These are phyloP conservation scores for Varecia variegata DNA, from an alignment of 2,797 vertebrate genomes.

Conservation along the genomic window DNA sequence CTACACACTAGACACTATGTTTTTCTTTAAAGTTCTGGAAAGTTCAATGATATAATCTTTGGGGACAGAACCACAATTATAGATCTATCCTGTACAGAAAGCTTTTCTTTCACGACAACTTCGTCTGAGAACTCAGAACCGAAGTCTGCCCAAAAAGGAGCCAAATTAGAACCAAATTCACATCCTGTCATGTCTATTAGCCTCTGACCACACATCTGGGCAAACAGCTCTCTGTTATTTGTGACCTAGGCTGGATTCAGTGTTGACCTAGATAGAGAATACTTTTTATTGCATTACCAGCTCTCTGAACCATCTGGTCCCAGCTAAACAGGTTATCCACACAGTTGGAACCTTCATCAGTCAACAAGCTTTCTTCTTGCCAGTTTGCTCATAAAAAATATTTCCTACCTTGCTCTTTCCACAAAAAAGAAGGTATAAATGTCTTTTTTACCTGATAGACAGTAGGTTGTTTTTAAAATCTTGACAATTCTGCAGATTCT, in stretches of 20 bases:
- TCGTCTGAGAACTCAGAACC: slow-evolving; percentile 28
- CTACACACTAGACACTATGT: slow-evolving; percentile 28
- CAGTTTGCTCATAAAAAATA: slow-evolving; percentile 42
- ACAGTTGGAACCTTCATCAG: slow-evolving; percentile 60
- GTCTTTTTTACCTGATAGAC: slow-evolving; percentile 41
- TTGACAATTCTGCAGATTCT: not conserved
- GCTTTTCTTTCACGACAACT: not conserved
- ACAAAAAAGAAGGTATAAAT: slow-evolving; percentile 23
- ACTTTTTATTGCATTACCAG: slow-evolving; percentile 48
- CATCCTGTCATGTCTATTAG: not conserved
- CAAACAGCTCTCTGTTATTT: not conserved
- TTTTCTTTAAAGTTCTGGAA: slow-evolving; percentile 75
- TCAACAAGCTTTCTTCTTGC: slow-evolving; percentile 27
- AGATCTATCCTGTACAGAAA: slow-evolving; percentile 66
- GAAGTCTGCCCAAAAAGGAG: not conserved
- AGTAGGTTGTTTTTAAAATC: not conserved
- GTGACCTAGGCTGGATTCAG: slow-evolving; percentile 29
- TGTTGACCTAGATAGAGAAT: slow-evolving; percentile 75
- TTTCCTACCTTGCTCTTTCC: slow-evolving; percentile 59
- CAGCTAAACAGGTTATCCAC: slow-evolving; percentile 71
- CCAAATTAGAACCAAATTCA: not conserved
- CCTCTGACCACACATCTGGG: not conserved
- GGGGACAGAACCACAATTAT: slow-evolving; percentile 68
- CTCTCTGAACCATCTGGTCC: slow-evolving; percentile 48
- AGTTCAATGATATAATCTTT: slow-evolving; percentile 71